Evolutionary conservation across 2,113 vertebrate genomes (phyloP).

Genomic region (Rhinopomastus cyanomelas): DNA sequence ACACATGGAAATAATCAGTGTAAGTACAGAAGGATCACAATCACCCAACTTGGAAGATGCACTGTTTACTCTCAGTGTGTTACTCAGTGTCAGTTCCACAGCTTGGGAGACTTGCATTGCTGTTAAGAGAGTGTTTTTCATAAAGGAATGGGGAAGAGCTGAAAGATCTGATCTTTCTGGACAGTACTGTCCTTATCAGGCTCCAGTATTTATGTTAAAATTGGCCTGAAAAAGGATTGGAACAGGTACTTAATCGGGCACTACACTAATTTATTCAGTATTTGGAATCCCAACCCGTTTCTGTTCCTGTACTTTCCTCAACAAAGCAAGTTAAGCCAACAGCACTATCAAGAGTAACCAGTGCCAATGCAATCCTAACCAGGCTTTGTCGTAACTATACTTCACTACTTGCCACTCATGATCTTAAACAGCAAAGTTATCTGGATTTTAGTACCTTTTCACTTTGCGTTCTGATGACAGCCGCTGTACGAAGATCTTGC

Average conservation of each 20-base stretch:
- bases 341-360: neutral
- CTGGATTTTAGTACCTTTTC: conserved; percentile 77
- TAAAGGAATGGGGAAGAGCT: neutral
- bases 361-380: neutral
- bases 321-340: neutral
- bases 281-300: neutral
- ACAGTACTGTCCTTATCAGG: neutral
- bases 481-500: conserved; percentile 86
- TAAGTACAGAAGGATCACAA: no score
- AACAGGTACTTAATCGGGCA: neutral
- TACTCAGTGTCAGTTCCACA: neutral
- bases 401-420: neutral
- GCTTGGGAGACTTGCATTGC: neutral
- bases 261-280: no score
- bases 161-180: neutral
- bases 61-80: neutral
- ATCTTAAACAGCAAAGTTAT: neutral
- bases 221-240: neutral
- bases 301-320: neutral
- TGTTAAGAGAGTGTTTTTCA: neutral
- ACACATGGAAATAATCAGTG: no score
- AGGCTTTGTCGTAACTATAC: neutral
- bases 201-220: neutral
- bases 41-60: neutral
- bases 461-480: conserved; percentile 74